phyloP scores from a whole-genome alignment of 2,797 vertebrate species.

The Lindbergichthys nudifrons region DNA sequence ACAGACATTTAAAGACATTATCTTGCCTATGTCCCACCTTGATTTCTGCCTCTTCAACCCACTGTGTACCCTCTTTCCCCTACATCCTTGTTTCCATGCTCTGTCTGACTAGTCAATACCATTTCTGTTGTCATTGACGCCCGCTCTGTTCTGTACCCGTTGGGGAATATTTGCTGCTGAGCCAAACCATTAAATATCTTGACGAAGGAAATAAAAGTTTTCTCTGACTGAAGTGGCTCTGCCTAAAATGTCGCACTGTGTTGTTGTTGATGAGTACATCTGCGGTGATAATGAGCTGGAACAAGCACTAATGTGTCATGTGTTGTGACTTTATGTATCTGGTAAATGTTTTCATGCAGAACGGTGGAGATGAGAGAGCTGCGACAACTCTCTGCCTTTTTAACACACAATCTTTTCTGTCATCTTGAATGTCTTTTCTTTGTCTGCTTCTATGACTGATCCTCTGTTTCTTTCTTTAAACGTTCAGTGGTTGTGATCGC shows the following conservation, averaged over 20 bases:
- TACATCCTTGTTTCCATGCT: no score
- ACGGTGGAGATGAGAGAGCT: constrained; percentile 6
- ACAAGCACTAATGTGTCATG: constrained; percentile 15
- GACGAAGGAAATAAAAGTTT: no score
- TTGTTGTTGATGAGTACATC: constrained; percentile 1
- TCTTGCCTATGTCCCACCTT: no score
- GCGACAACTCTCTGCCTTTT: not conserved
- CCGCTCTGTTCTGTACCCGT: no score
- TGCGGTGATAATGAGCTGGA: constrained; percentile 21
- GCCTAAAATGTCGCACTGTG: not conserved
- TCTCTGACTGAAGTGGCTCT: not conserved
- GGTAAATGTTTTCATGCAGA: constrained; percentile 13
- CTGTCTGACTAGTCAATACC: no score
- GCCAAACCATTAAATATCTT: no score
- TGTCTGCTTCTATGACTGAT: not conserved
- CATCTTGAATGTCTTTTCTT: not conserved
- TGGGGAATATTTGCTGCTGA: no score
- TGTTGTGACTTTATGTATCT: constrained; percentile 24
- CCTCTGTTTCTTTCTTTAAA: not conserved
- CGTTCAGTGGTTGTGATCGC: constrained; percentile 15
- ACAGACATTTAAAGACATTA: no score
- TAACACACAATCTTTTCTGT: not conserved
- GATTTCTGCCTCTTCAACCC: no score
- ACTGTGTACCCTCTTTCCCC: no score
- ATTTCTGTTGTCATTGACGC: no score